Percentiles rank a stretch among this genome's conserved stretches.
phyloP scores from a whole-genome alignment of 2,888 invertebrate species.

The Trichogramma dendrolimi region DNA sequence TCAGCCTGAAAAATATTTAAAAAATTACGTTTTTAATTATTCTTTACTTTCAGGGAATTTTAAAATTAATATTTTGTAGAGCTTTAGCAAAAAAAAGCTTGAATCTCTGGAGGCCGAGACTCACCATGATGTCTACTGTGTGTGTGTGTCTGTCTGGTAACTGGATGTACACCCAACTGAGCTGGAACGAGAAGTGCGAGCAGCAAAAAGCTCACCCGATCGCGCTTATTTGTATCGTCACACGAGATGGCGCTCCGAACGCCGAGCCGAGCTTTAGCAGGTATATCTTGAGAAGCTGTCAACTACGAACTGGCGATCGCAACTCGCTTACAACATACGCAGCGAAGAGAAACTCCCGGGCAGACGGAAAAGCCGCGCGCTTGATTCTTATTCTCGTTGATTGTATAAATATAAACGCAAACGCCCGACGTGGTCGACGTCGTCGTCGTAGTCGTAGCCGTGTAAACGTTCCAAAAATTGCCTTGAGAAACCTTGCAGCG shows the following conservation, averaged over 20 bases:
- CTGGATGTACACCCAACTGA: slow-evolving; percentile 70
- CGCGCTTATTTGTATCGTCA: slow-evolving; percentile 70
- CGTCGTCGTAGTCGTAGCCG: too few species aligned
- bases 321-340: too few species aligned
- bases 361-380: too few species aligned
- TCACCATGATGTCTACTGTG: slow-evolving; percentile 47
- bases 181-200: slow-evolving; percentile 76
- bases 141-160: slow-evolving; percentile 44
- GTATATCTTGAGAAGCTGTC: slow-evolving; percentile 41
- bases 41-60: not conserved
- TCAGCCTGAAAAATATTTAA: slow-evolving; percentile 66
- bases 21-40: not conserved
- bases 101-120: not conserved
- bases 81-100: too few species aligned
- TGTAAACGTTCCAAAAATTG: too few species aligned
- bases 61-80: too few species aligned
- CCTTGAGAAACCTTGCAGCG: too few species aligned
- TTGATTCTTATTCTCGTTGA: too few species aligned
- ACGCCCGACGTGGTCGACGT: too few species aligned
- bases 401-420: too few species aligned
- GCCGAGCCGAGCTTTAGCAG: slow-evolving; percentile 58
- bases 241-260: slow-evolving; percentile 68
- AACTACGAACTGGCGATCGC: slow-evolving; percentile 32
- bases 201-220: slow-evolving; percentile 54
- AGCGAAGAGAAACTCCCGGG: too few species aligned